A percentile compares a stretch with the other conserved stretches of the same genome.
Evolutionary conservation across 2,113 vertebrate genomes (phyloP).

Genomic region (Atractosteus spatula): DNA sequence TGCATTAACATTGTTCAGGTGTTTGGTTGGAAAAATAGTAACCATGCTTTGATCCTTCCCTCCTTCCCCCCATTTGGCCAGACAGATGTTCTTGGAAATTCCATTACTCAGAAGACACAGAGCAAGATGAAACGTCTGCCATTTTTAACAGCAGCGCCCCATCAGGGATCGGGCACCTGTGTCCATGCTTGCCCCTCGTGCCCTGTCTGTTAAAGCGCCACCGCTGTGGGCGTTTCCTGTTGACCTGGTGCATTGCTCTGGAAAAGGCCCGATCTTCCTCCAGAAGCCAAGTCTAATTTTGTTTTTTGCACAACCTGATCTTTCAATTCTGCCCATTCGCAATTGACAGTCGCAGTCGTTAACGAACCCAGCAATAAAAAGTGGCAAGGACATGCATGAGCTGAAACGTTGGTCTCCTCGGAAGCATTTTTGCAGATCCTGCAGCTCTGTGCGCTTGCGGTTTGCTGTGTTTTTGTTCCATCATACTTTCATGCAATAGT

Average conservation of each 20-base stretch:
- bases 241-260: not conserved
- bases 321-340: too few relatives aligned
- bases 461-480: too few relatives aligned
- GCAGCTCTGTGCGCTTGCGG: too few relatives aligned
- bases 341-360: too few relatives aligned
- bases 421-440: too few relatives aligned
- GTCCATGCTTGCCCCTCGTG: not conserved
- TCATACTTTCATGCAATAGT: too few relatives aligned
- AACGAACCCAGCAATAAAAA: too few relatives aligned
- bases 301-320: too few relatives aligned
- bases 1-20: slow-evolving; percentile 20
- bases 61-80: not conserved
- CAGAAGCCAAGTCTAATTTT: too few relatives aligned
- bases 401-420: too few relatives aligned
- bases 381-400: too few relatives aligned
- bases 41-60: not conserved
- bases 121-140: slow-evolving; percentile 12
- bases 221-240: not conserved
- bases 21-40: slow-evolving; percentile 1
- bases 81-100: slow-evolving; percentile 14
- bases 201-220: not conserved
- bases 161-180: not conserved
- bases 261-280: not conserved
- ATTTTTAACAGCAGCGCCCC: not conserved
- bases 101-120: not conserved